Evolutionary conservation across 2,888 invertebrate species (phyloP), one percentile per base, ranked within the genome.

Genomic region (Psococerastis gibbosa): DNA sequence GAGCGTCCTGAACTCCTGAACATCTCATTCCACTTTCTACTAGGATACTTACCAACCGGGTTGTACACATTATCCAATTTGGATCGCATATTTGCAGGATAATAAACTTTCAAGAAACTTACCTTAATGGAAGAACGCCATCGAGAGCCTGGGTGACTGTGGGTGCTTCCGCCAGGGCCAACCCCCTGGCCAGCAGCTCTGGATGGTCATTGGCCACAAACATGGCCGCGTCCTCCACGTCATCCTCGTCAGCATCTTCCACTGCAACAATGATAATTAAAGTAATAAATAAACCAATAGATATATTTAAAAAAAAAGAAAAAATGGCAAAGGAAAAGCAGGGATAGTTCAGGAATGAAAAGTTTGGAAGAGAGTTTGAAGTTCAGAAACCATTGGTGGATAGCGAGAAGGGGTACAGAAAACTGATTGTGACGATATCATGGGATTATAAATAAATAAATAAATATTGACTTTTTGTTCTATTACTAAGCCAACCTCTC

Each of bases 101-200:
- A n/a, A 9, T 31, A 9, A 3, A 35, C 9, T n/a, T 22, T 16
- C 13, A 17, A 17, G 9, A 45, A 38, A 68, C 76, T 72, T 58
- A 81, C 80, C 78, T 78, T 63, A 80, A 79, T 23, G 84, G 82
- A 52, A 85, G 67, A 60, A 79, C 78, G 8, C 89, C 91, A 57
- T 91, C 89, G 47, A 94, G 67, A 33, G 91, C 85, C 66, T 94
- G 88, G 54, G 78, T 78, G 42, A 95, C 80, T 13, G 83, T 79
- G 1, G 94, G 82, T 1, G 84, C 77, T 47, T 83, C 79, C 32
- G 82, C 78, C 11, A 95, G 68, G 9, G 91, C 88, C 52, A 95
- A 75, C 16, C 95, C 94, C 56, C 88, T 82, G 8, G 85, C 78
- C 11, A 95, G 71, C 35, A 97, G 66, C 4, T 73, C 63, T 16